These are phyloP conservation scores for Falco novaeseelandiae DNA, from an alignment of 2,797 vertebrate genomes.

Conservation along the genomic window DNA sequence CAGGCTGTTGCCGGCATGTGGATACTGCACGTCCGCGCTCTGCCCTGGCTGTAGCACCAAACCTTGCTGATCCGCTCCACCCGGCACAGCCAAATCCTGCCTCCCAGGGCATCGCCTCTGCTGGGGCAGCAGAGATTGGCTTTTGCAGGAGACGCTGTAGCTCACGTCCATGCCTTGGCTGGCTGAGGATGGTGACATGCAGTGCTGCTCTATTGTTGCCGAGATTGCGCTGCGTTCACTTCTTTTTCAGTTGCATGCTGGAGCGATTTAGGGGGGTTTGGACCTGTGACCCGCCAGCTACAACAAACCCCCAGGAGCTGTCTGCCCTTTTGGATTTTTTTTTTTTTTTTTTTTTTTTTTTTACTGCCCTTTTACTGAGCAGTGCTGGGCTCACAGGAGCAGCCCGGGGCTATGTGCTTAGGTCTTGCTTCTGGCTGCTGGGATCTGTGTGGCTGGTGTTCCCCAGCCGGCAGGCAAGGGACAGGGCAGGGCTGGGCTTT, in stretches of 20 bases:
- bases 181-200: fast-evolving
- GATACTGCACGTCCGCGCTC: fast-evolving
- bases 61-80: fast-evolving
- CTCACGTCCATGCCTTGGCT: neutral
- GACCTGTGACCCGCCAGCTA: fast-evolving
- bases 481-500: neutral
- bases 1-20: fast-evolving
- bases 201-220: fast-evolving
- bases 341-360: too few species aligned
- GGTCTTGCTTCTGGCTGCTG: neutral
- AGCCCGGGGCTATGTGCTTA: fast-evolving
- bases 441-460: fast-evolving
- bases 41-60: neutral
- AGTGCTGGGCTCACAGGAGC: neutral
- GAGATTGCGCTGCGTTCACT: fast-evolving
- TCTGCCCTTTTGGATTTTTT: neutral
- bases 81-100: fast-evolving
- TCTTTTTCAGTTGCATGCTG: neutral
- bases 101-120: neutral
- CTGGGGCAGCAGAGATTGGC: fast-evolving
- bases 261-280: neutral
- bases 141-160: neutral
- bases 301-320: fast-evolving
- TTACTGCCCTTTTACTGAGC: neutral
- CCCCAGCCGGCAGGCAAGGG: fast-evolving